Evolutionary conservation across 2,888 invertebrate species (phyloP).

Genomic region (Artemia sp.): DNA sequence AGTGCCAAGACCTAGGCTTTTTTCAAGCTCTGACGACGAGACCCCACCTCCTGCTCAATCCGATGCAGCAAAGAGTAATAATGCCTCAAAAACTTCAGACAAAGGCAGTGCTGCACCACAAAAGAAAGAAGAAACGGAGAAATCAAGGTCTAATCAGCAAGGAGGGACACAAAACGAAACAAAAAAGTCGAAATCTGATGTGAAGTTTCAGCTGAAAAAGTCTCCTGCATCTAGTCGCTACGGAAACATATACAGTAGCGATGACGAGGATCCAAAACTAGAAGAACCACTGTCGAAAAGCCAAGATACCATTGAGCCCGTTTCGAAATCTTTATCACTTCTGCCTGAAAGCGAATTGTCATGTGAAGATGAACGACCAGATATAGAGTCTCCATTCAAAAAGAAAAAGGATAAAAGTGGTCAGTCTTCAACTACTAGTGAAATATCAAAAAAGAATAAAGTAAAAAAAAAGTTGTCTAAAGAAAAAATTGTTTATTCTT

Average conservation of each 20-base stretch:
- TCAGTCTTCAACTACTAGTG: background rate
- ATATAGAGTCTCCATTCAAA: background rate
- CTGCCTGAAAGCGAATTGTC: background rate
- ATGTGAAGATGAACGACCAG: background rate
- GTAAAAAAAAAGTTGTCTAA: background rate
- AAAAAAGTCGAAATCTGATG: too few relatives aligned
- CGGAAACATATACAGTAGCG: background rate
- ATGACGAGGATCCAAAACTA: background rate
- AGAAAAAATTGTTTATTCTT: constrained; percentile 2
- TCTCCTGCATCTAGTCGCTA: background rate
- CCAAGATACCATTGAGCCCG: background rate
- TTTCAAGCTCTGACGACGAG: constrained; percentile 1
- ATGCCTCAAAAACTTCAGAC: too few relatives aligned
- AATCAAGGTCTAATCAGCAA: background rate
- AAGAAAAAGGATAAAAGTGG: background rate
- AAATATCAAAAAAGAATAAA: background rate
- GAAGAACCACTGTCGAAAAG: too few relatives aligned
- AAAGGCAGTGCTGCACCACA: background rate
- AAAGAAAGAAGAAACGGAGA: background rate
- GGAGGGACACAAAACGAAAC: constrained; percentile 3
- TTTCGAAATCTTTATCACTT: background rate
- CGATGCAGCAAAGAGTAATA: background rate
- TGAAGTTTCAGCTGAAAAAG: too few relatives aligned
- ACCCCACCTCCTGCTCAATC: background rate
- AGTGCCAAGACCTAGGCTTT: background rate